Base-by-base conservation (phyloP, 2,888 invertebrate genomes). In the Fragum whitleyi region DNA sequence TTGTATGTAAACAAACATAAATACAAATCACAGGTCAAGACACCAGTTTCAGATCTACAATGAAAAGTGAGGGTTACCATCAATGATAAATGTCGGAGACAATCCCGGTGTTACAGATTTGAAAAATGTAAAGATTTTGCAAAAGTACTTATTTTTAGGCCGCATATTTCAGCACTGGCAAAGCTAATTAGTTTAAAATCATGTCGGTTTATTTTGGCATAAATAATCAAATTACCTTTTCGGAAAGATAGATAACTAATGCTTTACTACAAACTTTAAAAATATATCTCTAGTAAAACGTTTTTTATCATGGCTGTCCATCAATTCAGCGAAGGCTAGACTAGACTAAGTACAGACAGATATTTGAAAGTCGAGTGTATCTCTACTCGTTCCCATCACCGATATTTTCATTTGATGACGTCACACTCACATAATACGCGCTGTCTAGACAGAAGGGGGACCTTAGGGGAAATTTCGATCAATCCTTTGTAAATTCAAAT, bases 281-380 rank as follows among this genome's bases (percentile, higher is more conserved):
- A 61, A n/a, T 61, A 61, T 32, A 61, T n/a, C 0, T 19, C 29
- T 32, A 61, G n/a, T 32, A 29, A 61, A 32, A 32, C 23, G 21
- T 32, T 65, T 42, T 9, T 26, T 42, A 65, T 65, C 42, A 21
- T 36, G 36, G 65, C 36, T 65, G 5, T 65, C 42, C 21, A 65
- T 39, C 42, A 39, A 21, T 65, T 65, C 42, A 21, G 42, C 39
- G 39, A 65, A 36, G 14, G 36, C 21, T 36, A 65, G 65, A 36
- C 23, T 36, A 65, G 65, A 65, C 65, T 47, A 47, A 23, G 11
- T 42, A 16, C 65, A 65, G 65, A 65, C 65, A 65, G 65, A 65
- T 65, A 65, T 65, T 65, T 65, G 65, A 65, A 65, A 65, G 42
- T 65, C 28, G 65, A 65, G 65, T 65, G 65, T 65, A 65, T 65